A percentile compares a stretch with the other conserved stretches of the same genome.
phyloP scores from a whole-genome alignment of 2,797 vertebrate genomes.

The Holocentrus rufus region DNA sequence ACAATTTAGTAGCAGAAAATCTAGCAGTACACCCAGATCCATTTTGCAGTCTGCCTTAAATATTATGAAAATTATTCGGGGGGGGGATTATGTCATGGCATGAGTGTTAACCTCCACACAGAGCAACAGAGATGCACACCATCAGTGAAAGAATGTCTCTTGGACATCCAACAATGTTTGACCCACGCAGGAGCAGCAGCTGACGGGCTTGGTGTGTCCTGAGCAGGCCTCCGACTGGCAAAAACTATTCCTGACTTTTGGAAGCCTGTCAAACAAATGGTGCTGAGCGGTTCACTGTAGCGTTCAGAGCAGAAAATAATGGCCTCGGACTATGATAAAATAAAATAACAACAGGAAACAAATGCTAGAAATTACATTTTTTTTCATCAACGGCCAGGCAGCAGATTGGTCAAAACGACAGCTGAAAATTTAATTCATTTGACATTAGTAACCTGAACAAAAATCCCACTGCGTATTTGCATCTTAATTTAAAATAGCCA shows the following conservation, averaged over 20 bases:
- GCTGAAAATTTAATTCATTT: not conserved
- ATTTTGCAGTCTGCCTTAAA: constrained; percentile 8
- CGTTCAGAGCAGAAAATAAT: not conserved
- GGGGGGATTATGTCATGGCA: constrained; percentile 32
- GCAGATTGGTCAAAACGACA: not conserved
- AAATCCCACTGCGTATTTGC: not conserved
- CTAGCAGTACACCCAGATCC: constrained; percentile 20
- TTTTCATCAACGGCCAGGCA: not conserved
- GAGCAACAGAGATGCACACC: constrained; percentile 15
- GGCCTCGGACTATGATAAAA: not conserved
- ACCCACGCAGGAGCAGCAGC: constrained; percentile 56
- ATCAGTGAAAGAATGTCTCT: constrained; percentile 24
- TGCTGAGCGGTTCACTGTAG: constrained; percentile 5
- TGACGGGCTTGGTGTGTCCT: constrained; percentile 37
- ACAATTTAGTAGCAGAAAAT: constrained; percentile 28
- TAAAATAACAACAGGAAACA: not conserved
- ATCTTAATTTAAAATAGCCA: not conserved
- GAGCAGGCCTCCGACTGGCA: constrained; percentile 13
- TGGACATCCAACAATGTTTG: constrained; percentile 44
- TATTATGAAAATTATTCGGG: constrained; percentile 41
- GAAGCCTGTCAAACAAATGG: constrained; percentile 49
- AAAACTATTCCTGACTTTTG: constrained; percentile 65
- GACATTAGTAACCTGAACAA: not conserved
- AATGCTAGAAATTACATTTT: not conserved
- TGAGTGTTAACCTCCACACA: constrained; percentile 22